These are phyloP conservation scores for Bungarus multicinctus DNA, from an alignment of 2,113 vertebrate species.

Conservation along the genomic window DNA sequence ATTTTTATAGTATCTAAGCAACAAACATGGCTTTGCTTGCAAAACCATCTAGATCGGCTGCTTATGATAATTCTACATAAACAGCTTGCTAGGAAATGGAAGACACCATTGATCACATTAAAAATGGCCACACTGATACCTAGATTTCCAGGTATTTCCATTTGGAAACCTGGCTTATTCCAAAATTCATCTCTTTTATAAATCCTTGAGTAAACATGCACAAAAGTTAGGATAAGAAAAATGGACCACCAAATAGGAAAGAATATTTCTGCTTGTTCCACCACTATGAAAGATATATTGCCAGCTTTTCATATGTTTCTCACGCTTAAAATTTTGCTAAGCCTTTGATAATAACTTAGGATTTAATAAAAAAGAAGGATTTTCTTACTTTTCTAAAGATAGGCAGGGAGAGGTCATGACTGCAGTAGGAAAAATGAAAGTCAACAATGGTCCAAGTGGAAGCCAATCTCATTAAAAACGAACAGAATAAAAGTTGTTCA, in stretches of 20 bases:
- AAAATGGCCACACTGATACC: neutral
- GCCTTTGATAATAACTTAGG: constrained; percentile 4
- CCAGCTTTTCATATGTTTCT: neutral
- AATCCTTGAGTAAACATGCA: neutral
- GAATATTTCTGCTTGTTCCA: neutral
- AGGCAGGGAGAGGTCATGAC: neutral
- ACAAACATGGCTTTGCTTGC: neutral
- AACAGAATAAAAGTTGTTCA: neutral
- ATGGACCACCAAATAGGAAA: neutral
- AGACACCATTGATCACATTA: neutral
- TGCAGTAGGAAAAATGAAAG: neutral
- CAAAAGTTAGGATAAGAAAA: neutral
- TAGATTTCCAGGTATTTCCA: neutral
- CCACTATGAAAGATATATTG: neutral
- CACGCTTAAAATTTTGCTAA: neutral
- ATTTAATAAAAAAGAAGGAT: constrained; percentile 10
- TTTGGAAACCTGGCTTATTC: neutral
- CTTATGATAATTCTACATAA: neutral
- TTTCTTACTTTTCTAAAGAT: constrained; percentile 9
- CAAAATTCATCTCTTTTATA: neutral
- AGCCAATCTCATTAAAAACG: constrained; percentile 13
- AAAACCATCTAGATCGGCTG: neutral
- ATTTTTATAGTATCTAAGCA: neutral
- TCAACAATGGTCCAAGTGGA: constrained; percentile 3
- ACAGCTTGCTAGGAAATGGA: neutral